Evolutionary conservation across 2,888 invertebrate species (phyloP).

Genomic region (Neoitamus cyanurus): DNA sequence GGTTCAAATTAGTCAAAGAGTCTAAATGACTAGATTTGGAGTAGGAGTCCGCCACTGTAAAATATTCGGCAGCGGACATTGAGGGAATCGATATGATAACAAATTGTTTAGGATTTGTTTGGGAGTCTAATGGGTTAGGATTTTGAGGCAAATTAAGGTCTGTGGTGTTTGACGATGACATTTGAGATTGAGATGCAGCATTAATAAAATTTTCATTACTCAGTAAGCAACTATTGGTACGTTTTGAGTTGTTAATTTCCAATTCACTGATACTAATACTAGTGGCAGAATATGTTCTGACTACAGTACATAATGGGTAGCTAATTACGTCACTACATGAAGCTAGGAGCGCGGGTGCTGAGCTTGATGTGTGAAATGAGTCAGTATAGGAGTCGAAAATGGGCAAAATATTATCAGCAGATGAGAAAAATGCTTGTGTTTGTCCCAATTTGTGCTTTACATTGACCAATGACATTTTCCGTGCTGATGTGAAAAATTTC

Average conservation of each 20-base stretch:
- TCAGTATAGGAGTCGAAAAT: constrained; percentile 19
- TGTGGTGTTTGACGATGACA: not conserved
- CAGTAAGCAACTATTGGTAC: not conserved
- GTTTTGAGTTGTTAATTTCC: not conserved
- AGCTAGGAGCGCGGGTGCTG: constrained; percentile 46
- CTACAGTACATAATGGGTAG: not conserved
- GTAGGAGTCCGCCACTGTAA: not conserved
- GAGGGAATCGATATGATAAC: not conserved
- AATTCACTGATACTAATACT: not conserved
- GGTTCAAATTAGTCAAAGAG: constrained; percentile 56
- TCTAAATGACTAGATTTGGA: constrained; percentile 55
- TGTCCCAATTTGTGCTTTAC: not conserved
- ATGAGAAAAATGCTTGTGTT: constrained; percentile 2
- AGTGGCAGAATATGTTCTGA: not conserved
- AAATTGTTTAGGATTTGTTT: not conserved
- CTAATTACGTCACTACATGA: not conserved
- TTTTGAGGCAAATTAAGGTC: not conserved
- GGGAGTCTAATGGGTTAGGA: not conserved
- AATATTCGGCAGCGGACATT: not conserved
- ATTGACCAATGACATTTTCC: not conserved
- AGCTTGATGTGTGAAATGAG: constrained; percentile 44
- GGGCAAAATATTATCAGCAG: constrained; percentile 28
- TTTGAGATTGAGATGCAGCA: constrained; percentile 52
- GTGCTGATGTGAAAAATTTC: not conserved
- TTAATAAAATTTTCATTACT: constrained; percentile 41